Base-by-base conservation (phyloP, 2,113 vertebrate genomes). In the Scatophagus argus region DNA sequence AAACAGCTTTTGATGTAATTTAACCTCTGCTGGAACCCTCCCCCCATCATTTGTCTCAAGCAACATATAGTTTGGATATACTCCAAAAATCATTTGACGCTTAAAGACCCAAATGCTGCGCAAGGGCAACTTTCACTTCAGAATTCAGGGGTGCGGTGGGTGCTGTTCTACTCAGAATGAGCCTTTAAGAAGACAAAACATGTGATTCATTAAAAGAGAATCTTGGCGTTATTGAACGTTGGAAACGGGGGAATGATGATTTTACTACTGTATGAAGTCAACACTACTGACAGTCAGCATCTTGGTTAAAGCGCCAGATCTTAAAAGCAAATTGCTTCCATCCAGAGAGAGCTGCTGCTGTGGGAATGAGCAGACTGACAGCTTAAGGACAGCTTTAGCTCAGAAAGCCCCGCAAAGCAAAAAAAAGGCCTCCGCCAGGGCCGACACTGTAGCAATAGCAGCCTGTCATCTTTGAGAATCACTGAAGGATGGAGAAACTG, bases 281-380 rank as follows among this genome's bases (percentile, higher is more conserved):
- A 63, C 62, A 46, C 16, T 17, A 31, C 8, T 7, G 67, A 23
- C 19, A 52, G 31, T 60, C 46, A 68, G 11, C 14, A 13, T 38
- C 32, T 71, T 10, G 11, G 31, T 79, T 75, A 54, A 29, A 41
- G 27, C 52, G 55, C 41, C 56, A 31, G 55, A 38, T 32, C 59
- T 63, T 59, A 29, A 74, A 79, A 83, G 69, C 61, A 78, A 83
- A 87, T 76, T 78, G 68, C 68, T 81, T 81, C 65, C 74, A 83
- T 82, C 34, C 41, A 25, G 10, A 71, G 32, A 60, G 51, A 39
- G 21, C 14, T n/a, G 31, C 49, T 47, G 31, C 71, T 81, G 68
- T 70, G 77, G 81, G 52, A 81, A 71, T 71, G 47, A 68, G 23
- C 68, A 83, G 71, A 74, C 59, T 82, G 82, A 82, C 68, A 84